These are phyloP conservation scores for Maniola jurtina DNA, from an alignment of 1,140 invertebrate species.

Conservation along the genomic window DNA sequence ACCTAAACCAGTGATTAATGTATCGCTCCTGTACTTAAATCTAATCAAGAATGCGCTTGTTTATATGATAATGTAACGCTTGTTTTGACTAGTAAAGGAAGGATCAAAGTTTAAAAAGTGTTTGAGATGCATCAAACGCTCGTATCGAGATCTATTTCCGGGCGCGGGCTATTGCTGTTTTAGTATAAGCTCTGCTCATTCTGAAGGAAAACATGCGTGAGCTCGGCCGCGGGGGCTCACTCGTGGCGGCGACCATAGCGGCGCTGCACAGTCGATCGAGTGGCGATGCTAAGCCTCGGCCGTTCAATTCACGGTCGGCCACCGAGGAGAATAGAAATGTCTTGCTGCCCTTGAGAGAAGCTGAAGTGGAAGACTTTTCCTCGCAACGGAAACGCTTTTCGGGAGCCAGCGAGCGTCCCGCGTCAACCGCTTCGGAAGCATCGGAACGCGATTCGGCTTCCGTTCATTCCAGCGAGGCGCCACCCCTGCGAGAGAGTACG, in stretches of 20 bases:
- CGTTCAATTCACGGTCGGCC: constrained; percentile 48
- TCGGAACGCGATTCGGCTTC: constrained; percentile 72
- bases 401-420: constrained; percentile 61
- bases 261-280: constrained; percentile 65
- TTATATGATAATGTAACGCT: constrained; percentile 37
- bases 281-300: constrained; percentile 49
- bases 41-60: constrained; percentile 38
- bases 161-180: constrained; percentile 62
- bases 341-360: constrained; percentile 41
- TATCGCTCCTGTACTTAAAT: constrained; percentile 28
- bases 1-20: constrained; percentile 37
- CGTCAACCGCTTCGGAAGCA: constrained; percentile 68
- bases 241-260: constrained; percentile 75
- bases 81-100: constrained; percentile 45
- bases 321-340: constrained; percentile 46
- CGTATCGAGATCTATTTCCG: constrained; percentile 70
- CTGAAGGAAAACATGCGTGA: constrained; percentile 72
- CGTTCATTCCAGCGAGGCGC: constrained; percentile 74
- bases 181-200: constrained; percentile 68
- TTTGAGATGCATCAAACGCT: constrained; percentile 61
- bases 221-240: constrained; percentile 73
- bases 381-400: constrained; percentile 53
- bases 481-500: constrained; percentile 72
- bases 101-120: constrained; percentile 59
- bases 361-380: constrained; percentile 39